Percentiles rank a stretch among this genome's conserved stretches.
phyloP scores from a whole-genome alignment of 2,888 invertebrate species.

The Tricholauxania praeusta region DNA sequence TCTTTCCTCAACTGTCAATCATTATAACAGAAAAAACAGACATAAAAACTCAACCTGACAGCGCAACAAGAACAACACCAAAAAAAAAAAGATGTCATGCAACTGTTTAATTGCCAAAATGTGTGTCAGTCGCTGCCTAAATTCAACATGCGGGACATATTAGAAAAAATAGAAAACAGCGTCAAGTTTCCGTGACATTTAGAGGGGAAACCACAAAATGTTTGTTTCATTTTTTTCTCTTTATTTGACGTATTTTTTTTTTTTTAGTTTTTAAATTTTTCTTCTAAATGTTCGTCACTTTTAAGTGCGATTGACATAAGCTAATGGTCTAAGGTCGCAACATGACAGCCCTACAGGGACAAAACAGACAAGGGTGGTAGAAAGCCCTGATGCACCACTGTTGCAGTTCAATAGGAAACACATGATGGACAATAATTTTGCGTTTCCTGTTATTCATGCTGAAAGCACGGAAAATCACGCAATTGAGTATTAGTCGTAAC shows the following conservation, averaged over 20 bases:
- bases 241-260: background rate
- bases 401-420: too few relatives aligned
- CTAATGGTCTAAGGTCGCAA: slow-evolving; percentile 30
- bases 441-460: background rate
- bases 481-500: too few relatives aligned
- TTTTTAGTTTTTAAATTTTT: background rate
- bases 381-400: too few relatives aligned
- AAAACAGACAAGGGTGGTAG: too few relatives aligned
- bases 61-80: background rate
- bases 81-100: slow-evolving; percentile 7
- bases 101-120: slow-evolving; percentile 4
- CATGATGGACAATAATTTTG: background rate
- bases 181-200: background rate
- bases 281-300: slow-evolving; percentile 1
- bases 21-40: slow-evolving; percentile 7
- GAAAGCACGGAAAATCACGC: too few relatives aligned
- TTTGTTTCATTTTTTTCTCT: background rate
- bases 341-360: background rate
- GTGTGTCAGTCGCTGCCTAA: background rate
- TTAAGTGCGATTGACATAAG: slow-evolving; percentile 23
- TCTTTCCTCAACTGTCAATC: background rate
- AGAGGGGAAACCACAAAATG: background rate
- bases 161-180: slow-evolving; percentile 1
- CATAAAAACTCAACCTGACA: slow-evolving; percentile 7
- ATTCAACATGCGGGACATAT: background rate